Conservation (phyloP, 1,140 invertebrate genomes). For the Drosophila athabasca region DNA sequence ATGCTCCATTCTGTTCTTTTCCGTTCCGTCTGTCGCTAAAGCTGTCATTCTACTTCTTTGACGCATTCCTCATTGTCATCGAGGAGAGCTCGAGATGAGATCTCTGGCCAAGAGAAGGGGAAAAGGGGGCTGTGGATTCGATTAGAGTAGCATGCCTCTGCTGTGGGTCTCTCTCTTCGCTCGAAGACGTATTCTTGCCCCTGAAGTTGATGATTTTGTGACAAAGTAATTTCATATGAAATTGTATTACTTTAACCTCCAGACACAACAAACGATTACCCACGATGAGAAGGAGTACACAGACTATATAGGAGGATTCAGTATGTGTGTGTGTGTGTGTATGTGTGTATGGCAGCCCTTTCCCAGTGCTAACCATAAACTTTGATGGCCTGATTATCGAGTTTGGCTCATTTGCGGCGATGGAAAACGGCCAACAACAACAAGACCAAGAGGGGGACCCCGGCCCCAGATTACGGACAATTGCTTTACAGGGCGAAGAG, state of each 20-base stretch:
- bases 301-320: neutral
- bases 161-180: too few relatives aligned
- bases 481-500: conserved; percentile 9
- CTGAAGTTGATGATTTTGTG: conserved; percentile 40
- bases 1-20: conserved; percentile 12
- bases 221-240: conserved; percentile 66
- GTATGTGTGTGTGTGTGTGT: conserved; percentile 7
- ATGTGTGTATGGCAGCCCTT: conserved; percentile 9
- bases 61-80: conserved; percentile 3
- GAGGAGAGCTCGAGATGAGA: neutral
- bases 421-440: conserved; percentile 14
- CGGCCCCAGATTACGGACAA: conserved; percentile 24
- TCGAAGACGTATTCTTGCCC: too few relatives aligned
- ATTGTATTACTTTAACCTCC: conserved; percentile 60
- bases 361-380: conserved; percentile 53
- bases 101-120: too few relatives aligned
- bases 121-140: too few relatives aligned
- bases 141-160: too few relatives aligned
- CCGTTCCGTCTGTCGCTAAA: conserved; percentile 7
- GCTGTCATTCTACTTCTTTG: conserved; percentile 5
- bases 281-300: neutral
- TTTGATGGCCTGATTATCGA: conserved; percentile 74
- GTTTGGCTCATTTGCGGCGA: conserved; percentile 65
- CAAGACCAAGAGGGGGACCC: neutral
- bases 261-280: conserved; percentile 69